These are phyloP conservation scores for Caenorhabditis inopinata DNA, from an alignment of 1,140 invertebrate species.

Conservation along the genomic window DNA sequence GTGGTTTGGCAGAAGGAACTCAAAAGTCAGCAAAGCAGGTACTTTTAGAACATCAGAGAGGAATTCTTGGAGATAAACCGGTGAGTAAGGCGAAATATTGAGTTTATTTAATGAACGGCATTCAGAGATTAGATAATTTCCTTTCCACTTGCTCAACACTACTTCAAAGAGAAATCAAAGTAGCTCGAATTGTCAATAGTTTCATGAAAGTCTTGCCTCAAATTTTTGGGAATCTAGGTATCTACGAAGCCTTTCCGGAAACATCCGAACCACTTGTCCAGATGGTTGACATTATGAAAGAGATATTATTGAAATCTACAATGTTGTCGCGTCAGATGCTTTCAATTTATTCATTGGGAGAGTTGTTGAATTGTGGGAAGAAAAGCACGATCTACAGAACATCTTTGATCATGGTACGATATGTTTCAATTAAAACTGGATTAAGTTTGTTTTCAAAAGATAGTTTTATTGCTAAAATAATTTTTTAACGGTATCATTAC, in stretches of 20 bases:
- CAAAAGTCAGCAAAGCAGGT: background rate
- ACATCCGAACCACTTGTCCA: background rate
- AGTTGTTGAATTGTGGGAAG: conserved; percentile 12
- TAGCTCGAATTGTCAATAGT: background rate
- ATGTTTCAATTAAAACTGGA: too few relatives aligned
- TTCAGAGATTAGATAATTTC: background rate
- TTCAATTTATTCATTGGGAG: background rate
- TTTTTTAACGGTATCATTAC: too few relatives aligned
- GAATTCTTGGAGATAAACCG: background rate
- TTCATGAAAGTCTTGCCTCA: background rate
- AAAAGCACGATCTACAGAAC: background rate
- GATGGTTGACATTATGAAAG: background rate
- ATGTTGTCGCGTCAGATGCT: background rate
- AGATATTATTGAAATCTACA: background rate
- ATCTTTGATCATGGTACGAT: background rate
- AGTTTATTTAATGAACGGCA: too few relatives aligned
- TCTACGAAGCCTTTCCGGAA: background rate
- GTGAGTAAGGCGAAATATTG: too few relatives aligned
- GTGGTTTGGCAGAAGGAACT: conserved; percentile 13
- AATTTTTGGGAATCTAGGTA: background rate
- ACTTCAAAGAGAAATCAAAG: background rate
- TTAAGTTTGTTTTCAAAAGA: too few relatives aligned
- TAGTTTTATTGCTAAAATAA: too few relatives aligned
- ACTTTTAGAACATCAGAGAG: conserved; percentile 1
- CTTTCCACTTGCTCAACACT: background rate